Evolutionary conservation across 92 coral and sea anemone genomes (phyloP).

Genomic region (Actinostola sp.): DNA sequence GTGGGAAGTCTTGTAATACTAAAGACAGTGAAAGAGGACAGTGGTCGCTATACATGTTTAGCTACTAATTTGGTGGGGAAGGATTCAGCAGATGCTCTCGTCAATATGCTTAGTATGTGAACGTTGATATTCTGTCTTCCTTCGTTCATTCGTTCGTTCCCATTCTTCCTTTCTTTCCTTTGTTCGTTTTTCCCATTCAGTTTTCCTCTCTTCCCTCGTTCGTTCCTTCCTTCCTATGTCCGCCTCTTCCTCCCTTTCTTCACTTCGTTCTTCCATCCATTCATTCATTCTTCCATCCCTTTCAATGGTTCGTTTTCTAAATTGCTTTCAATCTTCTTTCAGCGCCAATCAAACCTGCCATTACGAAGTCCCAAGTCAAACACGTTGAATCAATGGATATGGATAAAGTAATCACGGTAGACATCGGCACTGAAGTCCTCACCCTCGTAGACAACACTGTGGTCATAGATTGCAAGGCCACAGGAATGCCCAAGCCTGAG

Average conservation of each 20-base stretch:
- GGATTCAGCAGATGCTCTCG: conserved; percentile 42
- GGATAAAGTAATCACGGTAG: conserved; percentile 21
- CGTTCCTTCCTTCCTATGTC: not conserved
- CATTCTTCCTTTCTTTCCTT: not conserved
- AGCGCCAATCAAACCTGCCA: conserved; percentile 62
- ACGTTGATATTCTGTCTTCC: not conserved
- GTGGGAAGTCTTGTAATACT: conserved; percentile 52
- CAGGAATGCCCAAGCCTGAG: conserved; percentile 68
- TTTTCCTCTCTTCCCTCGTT: not conserved
- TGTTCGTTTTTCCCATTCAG: not conserved
- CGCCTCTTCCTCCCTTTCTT: not conserved
- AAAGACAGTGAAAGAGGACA: conserved; percentile 34
- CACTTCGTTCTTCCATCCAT: not conserved
- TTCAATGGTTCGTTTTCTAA: not conserved
- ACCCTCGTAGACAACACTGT: conserved; percentile 51
- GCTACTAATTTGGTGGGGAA: conserved; percentile 63
- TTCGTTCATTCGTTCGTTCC: not conserved
- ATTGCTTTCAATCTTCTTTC: not conserved
- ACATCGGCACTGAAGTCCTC: conserved; percentile 61
- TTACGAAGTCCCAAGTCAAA: conserved; percentile 32
- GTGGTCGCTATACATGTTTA: conserved; percentile 66
- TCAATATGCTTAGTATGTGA: conserved; percentile 54
- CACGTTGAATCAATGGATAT: conserved; percentile 39
- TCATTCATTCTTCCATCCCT: not conserved
- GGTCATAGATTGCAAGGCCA: conserved; percentile 62